A percentile compares a stretch with the other conserved stretches of the same genome.
Evolutionary conservation across 2,888 invertebrate genomes (phyloP).

Genomic region (Rhamnusium bicolor): DNA sequence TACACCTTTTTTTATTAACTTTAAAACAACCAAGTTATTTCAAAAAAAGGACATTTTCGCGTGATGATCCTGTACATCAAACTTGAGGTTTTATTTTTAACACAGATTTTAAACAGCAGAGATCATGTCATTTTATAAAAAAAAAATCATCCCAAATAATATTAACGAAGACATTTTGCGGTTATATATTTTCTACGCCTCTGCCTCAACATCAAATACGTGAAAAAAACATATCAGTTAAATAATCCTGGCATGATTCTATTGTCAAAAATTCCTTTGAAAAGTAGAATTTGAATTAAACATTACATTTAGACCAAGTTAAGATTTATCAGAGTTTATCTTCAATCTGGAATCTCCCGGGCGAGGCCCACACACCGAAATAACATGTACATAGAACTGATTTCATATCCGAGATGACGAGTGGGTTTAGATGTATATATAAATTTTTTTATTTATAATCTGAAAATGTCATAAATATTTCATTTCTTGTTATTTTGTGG

Average conservation of each 20-base stretch:
- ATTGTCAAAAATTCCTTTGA: conserved; percentile 15
- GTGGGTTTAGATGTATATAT: conserved; percentile 7
- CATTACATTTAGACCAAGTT: neutral
- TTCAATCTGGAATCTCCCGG: conserved; percentile 4
- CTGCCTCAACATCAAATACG: neutral
- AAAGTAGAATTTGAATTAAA: conserved; percentile 7
- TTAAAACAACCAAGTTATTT: too few relatives aligned
- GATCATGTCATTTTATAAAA: too few relatives aligned
- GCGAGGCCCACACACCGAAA: neutral
- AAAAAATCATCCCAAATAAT: too few relatives aligned
- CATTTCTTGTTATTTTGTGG: neutral
- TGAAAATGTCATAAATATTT: neutral
- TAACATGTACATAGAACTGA: conserved; percentile 1
- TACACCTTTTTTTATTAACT: too few relatives aligned
- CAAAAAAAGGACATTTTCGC: too few relatives aligned
- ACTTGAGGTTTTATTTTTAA: too few relatives aligned
- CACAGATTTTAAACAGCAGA: too few relatives aligned
- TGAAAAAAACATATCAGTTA: neutral
- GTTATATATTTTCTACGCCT: neutral
- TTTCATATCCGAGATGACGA: conserved; percentile 11
- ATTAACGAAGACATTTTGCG: neutral
- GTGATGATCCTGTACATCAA: too few relatives aligned
- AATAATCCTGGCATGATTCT: neutral
- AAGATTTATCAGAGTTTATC: conserved; percentile 17
- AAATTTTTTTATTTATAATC: neutral